Evolutionary conservation across 2,888 invertebrate species (phyloP).

Genomic region (Erannis defoliaria): DNA sequence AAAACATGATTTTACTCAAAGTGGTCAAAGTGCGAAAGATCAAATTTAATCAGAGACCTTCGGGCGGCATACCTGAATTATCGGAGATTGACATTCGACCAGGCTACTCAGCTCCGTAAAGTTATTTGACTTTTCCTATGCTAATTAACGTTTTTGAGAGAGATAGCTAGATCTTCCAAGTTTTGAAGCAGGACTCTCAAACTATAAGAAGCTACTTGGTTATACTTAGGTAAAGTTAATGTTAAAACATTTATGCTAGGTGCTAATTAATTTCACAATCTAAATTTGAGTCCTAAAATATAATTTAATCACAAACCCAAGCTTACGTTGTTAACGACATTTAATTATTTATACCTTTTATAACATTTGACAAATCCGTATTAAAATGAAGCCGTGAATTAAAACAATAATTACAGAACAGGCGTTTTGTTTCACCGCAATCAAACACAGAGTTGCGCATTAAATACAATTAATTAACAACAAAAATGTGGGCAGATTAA

Average conservation of each 20-base stretch:
- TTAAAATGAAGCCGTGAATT: slow-evolving; percentile 60
- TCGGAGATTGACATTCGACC: no score
- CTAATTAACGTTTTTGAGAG: no score
- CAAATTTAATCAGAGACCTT: no score
- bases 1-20: no score
- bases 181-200: no score
- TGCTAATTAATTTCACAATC: not conserved
- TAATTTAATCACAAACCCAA: slow-evolving; percentile 12
- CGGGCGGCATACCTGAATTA: no score
- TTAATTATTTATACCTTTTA: slow-evolving; percentile 24
- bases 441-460: slow-evolving; percentile 80
- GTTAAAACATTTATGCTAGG: not conserved
- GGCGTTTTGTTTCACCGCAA: slow-evolving; percentile 71
- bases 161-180: no score
- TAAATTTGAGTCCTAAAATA: not conserved
- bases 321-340: slow-evolving; percentile 22
- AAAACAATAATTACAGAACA: slow-evolving; percentile 72
- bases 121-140: no score
- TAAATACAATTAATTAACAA: slow-evolving; percentile 83
- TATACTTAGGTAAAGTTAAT: no score
- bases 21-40: no score
- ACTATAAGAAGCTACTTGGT: no score
- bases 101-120: no score
- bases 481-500: slow-evolving; percentile 83
- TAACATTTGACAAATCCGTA: slow-evolving; percentile 51